These are phyloP conservation scores for Druon quercuslanigerum DNA, from an alignment of 1,140 invertebrate species.

Conservation along the genomic window DNA sequence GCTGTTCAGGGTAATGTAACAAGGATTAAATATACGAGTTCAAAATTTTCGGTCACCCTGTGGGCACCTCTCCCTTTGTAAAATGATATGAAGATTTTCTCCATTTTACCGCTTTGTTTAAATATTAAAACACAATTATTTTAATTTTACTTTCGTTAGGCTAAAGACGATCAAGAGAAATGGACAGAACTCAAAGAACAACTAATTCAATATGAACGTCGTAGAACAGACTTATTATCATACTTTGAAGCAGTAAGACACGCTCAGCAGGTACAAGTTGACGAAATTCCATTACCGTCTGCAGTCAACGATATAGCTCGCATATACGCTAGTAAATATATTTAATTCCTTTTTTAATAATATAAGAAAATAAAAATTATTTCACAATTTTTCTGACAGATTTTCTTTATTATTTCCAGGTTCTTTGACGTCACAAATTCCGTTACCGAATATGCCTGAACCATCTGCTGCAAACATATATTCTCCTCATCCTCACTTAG, in stretches of 20 bases:
- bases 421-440: slow-evolving; percentile 85
- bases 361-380: slow-evolving; percentile 18
- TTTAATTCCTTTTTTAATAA: slow-evolving; percentile 54
- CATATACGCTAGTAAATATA: slow-evolving; percentile 74
- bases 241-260: slow-evolving; percentile 96
- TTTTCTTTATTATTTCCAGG: slow-evolving; percentile 73
- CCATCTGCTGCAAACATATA: slow-evolving; percentile 73
- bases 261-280: slow-evolving; percentile 96
- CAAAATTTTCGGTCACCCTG: too few species aligned
- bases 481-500: slow-evolving; percentile 72
- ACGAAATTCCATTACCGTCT: slow-evolving; percentile 95
- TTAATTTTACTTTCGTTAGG: slow-evolving; percentile 74
- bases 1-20: too few species aligned
- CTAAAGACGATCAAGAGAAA: slow-evolving; percentile 97
- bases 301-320: slow-evolving; percentile 66
- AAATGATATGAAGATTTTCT: too few species aligned
- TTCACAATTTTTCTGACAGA: too few species aligned
- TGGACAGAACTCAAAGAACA: slow-evolving; percentile 93
- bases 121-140: neutral
- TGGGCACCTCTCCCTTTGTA: too few species aligned
- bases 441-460: slow-evolving; percentile 82
- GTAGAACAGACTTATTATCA: slow-evolving; percentile 88
- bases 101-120: too few species aligned
- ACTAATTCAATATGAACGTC: slow-evolving; percentile 94
- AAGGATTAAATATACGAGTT: too few species aligned